Percentiles rank a stretch among this genome's conserved stretches.
phyloP scores from a whole-genome alignment of 1,140 invertebrate species.

The Colletes latitarsis region DNA sequence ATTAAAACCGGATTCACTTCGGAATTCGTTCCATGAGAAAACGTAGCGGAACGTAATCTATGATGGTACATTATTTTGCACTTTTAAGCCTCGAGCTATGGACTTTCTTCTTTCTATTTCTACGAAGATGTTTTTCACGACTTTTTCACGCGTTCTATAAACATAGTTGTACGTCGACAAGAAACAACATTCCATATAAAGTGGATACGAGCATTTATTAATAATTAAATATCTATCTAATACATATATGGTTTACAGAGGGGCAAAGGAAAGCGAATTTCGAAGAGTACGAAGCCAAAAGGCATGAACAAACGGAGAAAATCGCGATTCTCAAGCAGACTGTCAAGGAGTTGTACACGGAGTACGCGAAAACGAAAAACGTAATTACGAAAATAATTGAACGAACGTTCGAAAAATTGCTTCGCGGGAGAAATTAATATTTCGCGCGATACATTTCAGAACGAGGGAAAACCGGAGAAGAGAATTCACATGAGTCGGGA shows the following conservation, averaged over 20 bases:
- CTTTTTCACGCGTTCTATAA: neutral
- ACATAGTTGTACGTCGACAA: constrained; percentile 2
- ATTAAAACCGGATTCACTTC: neutral
- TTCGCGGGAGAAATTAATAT: neutral
- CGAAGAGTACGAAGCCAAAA: constrained; percentile 89
- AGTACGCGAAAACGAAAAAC: constrained; percentile 83
- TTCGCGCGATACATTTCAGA: constrained; percentile 63
- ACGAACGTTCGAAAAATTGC: neutral
- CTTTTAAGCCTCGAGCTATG: neutral
- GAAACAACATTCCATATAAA: constrained; percentile 16
- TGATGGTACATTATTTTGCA: neutral
- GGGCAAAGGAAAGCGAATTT: constrained; percentile 91
- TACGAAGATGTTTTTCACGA: neutral
- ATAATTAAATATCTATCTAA: too few relatives aligned
- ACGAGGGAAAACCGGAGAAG: constrained; percentile 76
- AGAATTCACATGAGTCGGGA: constrained; percentile 69
- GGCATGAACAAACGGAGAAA: constrained; percentile 86
- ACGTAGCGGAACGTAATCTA: neutral
- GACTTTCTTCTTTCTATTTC: neutral
- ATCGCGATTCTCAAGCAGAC: constrained; percentile 88
- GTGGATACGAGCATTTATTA: neutral
- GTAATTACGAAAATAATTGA: constrained; percentile 63
- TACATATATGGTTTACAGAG: constrained; percentile 81
- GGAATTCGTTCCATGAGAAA: neutral
- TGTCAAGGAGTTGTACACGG: constrained; percentile 84